Evolutionary conservation across 2,888 invertebrate species (phyloP).

Genomic region (Tetranychus truncatus): DNA sequence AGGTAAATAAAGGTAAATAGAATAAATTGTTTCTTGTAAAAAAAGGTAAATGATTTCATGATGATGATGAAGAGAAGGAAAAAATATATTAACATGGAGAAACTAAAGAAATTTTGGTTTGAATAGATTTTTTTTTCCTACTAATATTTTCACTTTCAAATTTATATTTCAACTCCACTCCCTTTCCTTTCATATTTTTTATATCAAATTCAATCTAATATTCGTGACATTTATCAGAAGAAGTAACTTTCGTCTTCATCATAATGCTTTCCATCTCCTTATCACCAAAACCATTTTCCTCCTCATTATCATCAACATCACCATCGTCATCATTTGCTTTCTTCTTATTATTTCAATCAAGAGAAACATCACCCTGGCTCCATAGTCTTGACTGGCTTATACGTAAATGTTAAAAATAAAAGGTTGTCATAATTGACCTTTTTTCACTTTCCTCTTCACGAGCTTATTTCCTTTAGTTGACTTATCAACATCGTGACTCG

Average conservation of each 20-base stretch:
- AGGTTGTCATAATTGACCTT: slow-evolving; percentile 1
- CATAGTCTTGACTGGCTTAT: background rate
- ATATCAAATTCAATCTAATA: background rate
- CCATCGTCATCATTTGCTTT: background rate
- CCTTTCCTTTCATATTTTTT: background rate
- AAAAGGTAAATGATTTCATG: background rate
- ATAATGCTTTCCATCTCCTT: background rate
- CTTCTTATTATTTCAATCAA: background rate
- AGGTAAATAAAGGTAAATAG: background rate
- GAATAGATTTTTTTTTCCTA: background rate
- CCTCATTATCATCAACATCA: background rate
- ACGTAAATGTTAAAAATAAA: background rate
- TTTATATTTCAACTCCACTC: background rate
- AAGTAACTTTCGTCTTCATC: background rate
- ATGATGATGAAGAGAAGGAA: background rate
- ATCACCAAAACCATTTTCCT: background rate
- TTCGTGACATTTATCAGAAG: background rate
- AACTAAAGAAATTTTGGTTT: background rate
- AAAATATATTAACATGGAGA: no score
- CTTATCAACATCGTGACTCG: background rate
- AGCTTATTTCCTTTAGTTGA: background rate
- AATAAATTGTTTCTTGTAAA: background rate
- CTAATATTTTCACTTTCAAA: background rate
- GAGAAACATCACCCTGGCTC: background rate
- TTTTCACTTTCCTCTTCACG: background rate